Percentiles rank a stretch among this genome's conserved stretches.
These are phyloP conservation scores for Gadus chalcogrammus DNA, from an alignment of 2,113 vertebrate genomes.

Conservation along the genomic window DNA sequence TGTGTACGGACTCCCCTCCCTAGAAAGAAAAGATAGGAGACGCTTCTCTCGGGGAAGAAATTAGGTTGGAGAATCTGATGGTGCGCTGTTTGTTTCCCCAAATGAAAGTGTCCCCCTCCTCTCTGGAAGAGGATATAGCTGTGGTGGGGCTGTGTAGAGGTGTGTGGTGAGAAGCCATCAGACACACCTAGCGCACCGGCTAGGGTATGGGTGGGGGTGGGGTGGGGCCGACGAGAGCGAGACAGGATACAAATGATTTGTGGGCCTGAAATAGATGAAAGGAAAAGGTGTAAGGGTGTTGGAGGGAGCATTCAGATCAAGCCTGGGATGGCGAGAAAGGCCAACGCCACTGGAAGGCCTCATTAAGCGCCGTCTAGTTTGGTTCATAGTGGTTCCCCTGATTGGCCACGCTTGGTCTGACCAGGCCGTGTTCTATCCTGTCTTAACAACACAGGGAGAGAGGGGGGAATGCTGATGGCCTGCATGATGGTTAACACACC, in stretches of 20 bases:
- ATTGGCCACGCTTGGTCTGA: too few relatives aligned
- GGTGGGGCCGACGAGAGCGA: too few relatives aligned
- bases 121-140: slow-evolving; percentile 39
- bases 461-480: slow-evolving; percentile 30
- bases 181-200: not conserved
- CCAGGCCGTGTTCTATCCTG: too few relatives aligned
- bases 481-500: slow-evolving; percentile 7
- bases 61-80: slow-evolving; percentile 58
- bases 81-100: slow-evolving; percentile 34
- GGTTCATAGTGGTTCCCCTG: too few relatives aligned
- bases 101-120: slow-evolving; percentile 49
- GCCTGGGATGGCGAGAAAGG: slow-evolving; percentile 16
- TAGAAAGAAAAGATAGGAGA: too few relatives aligned
- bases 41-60: slow-evolving; percentile 56
- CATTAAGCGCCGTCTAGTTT: slow-evolving; percentile 20
- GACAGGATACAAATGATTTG: not conserved
- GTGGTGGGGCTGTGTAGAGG: slow-evolving; percentile 6
- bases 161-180: slow-evolving; percentile 38
- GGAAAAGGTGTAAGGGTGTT: slow-evolving; percentile 19
- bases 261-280: slow-evolving; percentile 29
- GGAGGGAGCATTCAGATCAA: not conserved
- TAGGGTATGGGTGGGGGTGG: too few relatives aligned
- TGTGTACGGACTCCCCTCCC: too few relatives aligned
- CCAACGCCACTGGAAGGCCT: slow-evolving; percentile 22
- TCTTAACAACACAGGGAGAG: slow-evolving; percentile 21